Conservation (phyloP, 2,888 invertebrate species). For the Mayetiola destructor region DNA sequence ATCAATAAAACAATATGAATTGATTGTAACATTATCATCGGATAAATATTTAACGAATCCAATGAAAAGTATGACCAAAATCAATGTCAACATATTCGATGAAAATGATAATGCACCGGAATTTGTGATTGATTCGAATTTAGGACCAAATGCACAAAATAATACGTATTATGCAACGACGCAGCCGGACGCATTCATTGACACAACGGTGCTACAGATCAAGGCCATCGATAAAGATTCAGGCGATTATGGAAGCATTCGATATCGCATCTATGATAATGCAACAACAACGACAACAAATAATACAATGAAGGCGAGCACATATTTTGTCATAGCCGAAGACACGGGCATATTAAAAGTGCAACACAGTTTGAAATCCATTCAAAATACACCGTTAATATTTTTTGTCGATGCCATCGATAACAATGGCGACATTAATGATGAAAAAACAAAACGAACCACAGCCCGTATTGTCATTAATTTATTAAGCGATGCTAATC, state of each 20-base stretch:
- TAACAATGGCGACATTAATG: constrained; percentile 32
- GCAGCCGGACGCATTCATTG: constrained; percentile 54
- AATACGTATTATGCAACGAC: constrained; percentile 70
- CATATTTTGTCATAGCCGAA: constrained; percentile 55
- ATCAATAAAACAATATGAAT: constrained; percentile 50
- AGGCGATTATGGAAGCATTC: constrained; percentile 64
- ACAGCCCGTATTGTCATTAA: constrained; percentile 40
- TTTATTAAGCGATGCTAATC: constrained; percentile 58
- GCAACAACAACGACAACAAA: constrained; percentile 27
- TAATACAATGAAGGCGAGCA: constrained; percentile 25
- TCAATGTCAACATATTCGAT: constrained; percentile 67
- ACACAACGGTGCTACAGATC: constrained; percentile 63
- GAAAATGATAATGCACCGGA: constrained; percentile 80
- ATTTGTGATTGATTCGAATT: constrained; percentile 55
- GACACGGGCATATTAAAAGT: constrained; percentile 65
- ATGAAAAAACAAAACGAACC: constrained; percentile 34
- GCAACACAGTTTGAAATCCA: constrained; percentile 53
- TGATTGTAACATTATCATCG: constrained; percentile 65
- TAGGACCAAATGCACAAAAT: constrained; percentile 41
- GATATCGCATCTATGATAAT: constrained; percentile 42
- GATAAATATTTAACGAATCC: constrained; percentile 68
- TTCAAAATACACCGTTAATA: constrained; percentile 55
- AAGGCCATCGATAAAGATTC: constrained; percentile 80
- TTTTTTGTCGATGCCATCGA: constrained; percentile 51
- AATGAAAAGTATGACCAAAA: constrained; percentile 53